Conservation (phyloP, 37 sponge, comb jelly and placozoan species). For the Agelas oroides region DNA sequence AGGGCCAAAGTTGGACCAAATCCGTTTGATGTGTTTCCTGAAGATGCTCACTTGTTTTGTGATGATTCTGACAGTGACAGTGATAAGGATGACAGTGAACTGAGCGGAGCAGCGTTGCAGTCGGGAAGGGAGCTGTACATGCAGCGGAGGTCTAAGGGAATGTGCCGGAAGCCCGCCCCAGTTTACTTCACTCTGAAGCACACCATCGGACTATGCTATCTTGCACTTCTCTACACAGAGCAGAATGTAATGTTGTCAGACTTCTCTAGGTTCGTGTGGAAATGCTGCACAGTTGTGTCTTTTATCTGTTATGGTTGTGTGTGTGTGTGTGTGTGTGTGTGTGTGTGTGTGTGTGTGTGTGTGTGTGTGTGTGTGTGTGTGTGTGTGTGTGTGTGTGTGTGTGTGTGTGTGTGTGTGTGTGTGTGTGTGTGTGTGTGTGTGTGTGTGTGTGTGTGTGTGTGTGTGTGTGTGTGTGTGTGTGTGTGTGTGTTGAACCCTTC, state of each 20-base stretch:
- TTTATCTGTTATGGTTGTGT: no score
- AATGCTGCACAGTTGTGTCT: no score
- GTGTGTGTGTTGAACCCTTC: no score
- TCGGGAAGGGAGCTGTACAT: conserved; percentile 1
- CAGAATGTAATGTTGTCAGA: conserved; percentile 58
- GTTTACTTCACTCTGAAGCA: conserved; percentile 11
- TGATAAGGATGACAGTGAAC: neutral
- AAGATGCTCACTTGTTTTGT: conserved; percentile 35
- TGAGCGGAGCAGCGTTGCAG: neutral
- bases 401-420: no score
- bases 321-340: conserved; percentile 14
- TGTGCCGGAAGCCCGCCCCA: neutral
- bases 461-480: no score
- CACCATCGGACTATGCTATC: conserved; percentile 46
- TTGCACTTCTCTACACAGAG: conserved; percentile 49
- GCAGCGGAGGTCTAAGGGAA: neutral
- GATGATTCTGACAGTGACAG: neutral
- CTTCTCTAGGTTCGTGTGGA: conserved; percentile 31
- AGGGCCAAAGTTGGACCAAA: neutral
- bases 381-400: no score
- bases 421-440: no score
- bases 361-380: no score
- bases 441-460: no score
- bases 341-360: neutral
- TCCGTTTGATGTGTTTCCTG: conserved; percentile 14